Conservation (phyloP, 64 coral and sea anemone genomes). For the Cladopsammia gracilis region DNA sequence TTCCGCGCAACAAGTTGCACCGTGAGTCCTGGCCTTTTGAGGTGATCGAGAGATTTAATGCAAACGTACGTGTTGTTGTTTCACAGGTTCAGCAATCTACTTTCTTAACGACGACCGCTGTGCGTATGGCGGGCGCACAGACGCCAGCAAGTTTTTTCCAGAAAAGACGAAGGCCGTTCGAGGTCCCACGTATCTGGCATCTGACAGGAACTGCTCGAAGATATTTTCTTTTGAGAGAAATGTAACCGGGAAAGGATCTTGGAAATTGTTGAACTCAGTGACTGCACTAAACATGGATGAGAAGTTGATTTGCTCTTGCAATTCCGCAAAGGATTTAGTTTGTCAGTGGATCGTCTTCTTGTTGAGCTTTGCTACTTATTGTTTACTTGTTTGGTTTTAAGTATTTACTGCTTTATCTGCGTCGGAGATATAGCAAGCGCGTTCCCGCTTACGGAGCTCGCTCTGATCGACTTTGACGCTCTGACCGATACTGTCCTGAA, state of each 20-base stretch:
- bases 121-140: conserved; percentile 49
- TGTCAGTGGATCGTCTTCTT: background rate
- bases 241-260: background rate
- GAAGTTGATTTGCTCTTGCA: background rate
- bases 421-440: no score
- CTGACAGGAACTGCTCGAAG: background rate
- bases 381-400: background rate
- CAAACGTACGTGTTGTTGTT: background rate
- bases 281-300: background rate
- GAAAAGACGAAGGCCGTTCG: background rate
- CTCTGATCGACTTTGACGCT: no score
- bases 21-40: no score
- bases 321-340: background rate
- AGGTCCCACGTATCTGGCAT: conserved; percentile 7
- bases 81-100: conserved; percentile 8
- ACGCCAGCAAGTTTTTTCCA: background rate
- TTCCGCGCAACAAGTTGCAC: no score
- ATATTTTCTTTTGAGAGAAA: background rate
- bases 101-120: conserved; percentile 71
- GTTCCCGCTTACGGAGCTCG: no score
- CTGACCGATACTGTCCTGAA: no score
- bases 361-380: background rate
- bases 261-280: background rate
- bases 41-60: background rate
- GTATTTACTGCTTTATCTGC: no score